Percentiles rank a stretch among this genome's conserved stretches.
Conservation (phyloP, 2,113 vertebrate genomes). For the Rhinoptilus africanus region DNA sequence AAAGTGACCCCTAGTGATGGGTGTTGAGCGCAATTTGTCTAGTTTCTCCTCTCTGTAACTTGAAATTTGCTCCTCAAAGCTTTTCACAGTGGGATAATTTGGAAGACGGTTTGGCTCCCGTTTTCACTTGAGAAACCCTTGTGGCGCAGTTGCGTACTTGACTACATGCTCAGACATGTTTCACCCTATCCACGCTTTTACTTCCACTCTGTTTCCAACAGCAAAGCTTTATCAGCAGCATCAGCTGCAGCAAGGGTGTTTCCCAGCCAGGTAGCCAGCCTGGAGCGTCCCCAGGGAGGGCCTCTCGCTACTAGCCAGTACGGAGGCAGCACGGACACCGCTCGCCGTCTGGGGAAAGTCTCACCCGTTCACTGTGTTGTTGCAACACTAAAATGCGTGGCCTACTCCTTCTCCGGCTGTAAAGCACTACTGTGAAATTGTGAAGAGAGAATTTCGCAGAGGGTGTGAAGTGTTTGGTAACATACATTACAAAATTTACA, state of each 20-base stretch:
- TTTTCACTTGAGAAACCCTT: neutral
- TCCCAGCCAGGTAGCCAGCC: neutral
- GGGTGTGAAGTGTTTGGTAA: neutral
- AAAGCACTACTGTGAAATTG: neutral
- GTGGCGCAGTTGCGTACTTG: neutral
- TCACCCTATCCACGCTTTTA: neutral
- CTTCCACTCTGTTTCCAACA: neutral
- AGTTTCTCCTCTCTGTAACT: neutral
- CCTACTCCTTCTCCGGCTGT: neutral
- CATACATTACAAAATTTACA: neutral
- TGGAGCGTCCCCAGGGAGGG: neutral
- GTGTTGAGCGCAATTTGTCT: neutral
- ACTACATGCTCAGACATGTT: neutral
- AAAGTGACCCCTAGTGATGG: too few relatives aligned
- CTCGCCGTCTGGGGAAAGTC: neutral
- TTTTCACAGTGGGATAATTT: neutral
- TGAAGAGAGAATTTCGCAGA: neutral
- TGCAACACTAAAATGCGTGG: neutral
- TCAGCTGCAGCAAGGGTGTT: neutral
- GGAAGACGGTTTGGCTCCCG: neutral
- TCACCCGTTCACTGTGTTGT: neutral
- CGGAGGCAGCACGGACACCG: neutral
- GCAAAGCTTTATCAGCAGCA: neutral
- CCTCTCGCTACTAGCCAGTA: neutral
- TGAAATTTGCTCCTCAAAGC: neutral